Evolutionary conservation across 2,888 invertebrate species (phyloP), one percentile per base, ranked within the genome.

Genomic region (Macaria liturata): DNA sequence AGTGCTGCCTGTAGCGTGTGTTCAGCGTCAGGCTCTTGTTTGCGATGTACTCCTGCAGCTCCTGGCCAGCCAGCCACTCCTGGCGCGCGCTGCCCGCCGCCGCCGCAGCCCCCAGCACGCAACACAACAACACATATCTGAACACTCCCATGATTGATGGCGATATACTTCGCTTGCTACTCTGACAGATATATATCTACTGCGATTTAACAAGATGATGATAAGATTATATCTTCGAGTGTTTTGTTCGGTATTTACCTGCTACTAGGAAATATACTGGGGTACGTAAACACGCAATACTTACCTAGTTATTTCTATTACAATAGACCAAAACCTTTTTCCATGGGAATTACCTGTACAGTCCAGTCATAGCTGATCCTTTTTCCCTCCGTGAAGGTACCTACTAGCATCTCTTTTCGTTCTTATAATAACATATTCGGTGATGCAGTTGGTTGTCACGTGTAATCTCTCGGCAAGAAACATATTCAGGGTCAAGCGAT

Each of bases 41-140:
- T 49, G 75, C 67, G 42, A 91, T 88, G 48, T 89, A 90, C 9
- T 80, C 75, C 67, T 86, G 88, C 56, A 91, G 57, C 30, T 77
- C 72, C 3, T 62, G 68, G 49, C 74, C 78, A 4, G 72, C 74
- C 6, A 62, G 54, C 32, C 72, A 66, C 7, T 62, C 67, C 44
- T 80, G 72, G 34, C 71, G 70, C 34, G 54, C 31, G 72, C 67
- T 7, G 62, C 67, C 44, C 80, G 72, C 34, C 71, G 70, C 62
- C 1, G 70, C 62, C 2, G 69, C 78, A 9, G 65, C 60, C 30
- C 69, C 70, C 7, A 80, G 39, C 0, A 80, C 50, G 42, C 70
- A 73, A 3, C 80, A 43, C 6, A 73, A 54, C 42, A 71, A 32
- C 4, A 69, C 43, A 30, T 59, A 55, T 30, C 59, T 51, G 46